Conservation (phyloP, 2,113 vertebrate species). For the Oryzias melastigma region DNA sequence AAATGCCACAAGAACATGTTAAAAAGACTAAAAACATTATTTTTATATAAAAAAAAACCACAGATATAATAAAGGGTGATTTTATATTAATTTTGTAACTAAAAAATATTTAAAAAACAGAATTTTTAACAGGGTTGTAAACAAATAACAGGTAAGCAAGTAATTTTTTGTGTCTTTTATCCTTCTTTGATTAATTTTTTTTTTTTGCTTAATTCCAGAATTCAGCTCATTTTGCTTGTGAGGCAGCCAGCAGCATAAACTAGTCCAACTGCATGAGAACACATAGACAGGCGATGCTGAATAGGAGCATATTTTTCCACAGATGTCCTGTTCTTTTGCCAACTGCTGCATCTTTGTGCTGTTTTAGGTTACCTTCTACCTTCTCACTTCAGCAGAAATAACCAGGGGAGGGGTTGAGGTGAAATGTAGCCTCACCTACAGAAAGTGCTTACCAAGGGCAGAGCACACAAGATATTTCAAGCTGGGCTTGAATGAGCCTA, state of each 20-base stretch:
- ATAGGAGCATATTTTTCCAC: slow-evolving; percentile 18
- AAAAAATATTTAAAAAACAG: too few species aligned
- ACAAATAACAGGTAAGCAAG: too few species aligned
- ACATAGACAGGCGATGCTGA: slow-evolving; percentile 7
- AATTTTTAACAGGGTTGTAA: too few species aligned
- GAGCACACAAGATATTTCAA: slow-evolving; percentile 41
- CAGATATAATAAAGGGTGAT: too few species aligned
- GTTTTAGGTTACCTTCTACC: slow-evolving; percentile 69
- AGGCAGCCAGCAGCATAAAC: background rate
- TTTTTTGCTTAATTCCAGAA: too few species aligned
- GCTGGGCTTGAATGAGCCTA: background rate
- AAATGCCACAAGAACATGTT: too few species aligned
- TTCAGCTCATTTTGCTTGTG: too few species aligned
- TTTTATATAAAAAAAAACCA: too few species aligned
- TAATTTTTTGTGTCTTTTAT: too few species aligned
- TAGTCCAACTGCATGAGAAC: slow-evolving; percentile 21
- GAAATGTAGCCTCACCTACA: slow-evolving; percentile 62
- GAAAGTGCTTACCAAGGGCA: slow-evolving; percentile 65
- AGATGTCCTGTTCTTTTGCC: slow-evolving; percentile 50
- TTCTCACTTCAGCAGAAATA: slow-evolving; percentile 67
- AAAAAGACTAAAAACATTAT: too few species aligned
- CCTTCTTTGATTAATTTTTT: too few species aligned
- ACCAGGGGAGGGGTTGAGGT: slow-evolving; percentile 20
- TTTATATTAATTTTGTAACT: too few species aligned
- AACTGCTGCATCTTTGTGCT: slow-evolving; percentile 55